These are phyloP conservation scores for Chrysogorgia sp. DNA, from an alignment of 92 coral and sea anemone genomes.

Conservation along the genomic window DNA sequence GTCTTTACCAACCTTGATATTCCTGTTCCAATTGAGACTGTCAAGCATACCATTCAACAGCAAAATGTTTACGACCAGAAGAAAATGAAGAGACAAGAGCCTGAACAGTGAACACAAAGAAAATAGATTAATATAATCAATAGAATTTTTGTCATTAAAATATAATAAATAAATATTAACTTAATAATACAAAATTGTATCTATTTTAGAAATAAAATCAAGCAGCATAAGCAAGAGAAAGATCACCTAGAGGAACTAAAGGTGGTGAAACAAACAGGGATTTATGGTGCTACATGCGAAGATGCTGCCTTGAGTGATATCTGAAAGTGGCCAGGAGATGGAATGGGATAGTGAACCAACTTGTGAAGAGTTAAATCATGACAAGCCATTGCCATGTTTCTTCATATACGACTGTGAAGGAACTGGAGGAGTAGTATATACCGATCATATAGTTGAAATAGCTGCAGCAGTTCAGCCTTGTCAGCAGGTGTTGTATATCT, in stretches of 20 bases:
- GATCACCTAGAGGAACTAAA: conserved; percentile 40
- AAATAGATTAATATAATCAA: neutral
- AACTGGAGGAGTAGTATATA: conserved; percentile 41
- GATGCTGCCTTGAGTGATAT: conserved; percentile 29
- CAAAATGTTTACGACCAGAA: conserved; percentile 51
- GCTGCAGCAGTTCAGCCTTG: conserved; percentile 43
- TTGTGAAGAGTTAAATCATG: conserved; percentile 30
- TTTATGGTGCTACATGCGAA: conserved; percentile 3
- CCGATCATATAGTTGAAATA: conserved; percentile 51
- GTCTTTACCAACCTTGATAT: conserved; percentile 5
- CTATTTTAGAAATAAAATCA: conserved; percentile 20
- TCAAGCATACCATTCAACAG: conserved; percentile 37
- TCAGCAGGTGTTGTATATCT: neutral
- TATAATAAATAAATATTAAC: neutral
- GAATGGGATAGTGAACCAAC: conserved; percentile 4
- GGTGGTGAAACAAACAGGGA: conserved; percentile 24
- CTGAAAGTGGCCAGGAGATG: conserved; percentile 19
- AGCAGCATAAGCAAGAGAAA: conserved; percentile 39
- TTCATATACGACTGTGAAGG: conserved; percentile 44
- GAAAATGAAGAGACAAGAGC: conserved; percentile 23
- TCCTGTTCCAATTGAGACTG: conserved; percentile 38
- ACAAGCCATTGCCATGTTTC: conserved; percentile 20
- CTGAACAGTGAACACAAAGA: conserved; percentile 55
- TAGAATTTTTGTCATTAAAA: no score
- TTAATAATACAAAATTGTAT: neutral